phyloP scores from a whole-genome alignment of 1,140 invertebrate species.

The Microplitis mediator region DNA sequence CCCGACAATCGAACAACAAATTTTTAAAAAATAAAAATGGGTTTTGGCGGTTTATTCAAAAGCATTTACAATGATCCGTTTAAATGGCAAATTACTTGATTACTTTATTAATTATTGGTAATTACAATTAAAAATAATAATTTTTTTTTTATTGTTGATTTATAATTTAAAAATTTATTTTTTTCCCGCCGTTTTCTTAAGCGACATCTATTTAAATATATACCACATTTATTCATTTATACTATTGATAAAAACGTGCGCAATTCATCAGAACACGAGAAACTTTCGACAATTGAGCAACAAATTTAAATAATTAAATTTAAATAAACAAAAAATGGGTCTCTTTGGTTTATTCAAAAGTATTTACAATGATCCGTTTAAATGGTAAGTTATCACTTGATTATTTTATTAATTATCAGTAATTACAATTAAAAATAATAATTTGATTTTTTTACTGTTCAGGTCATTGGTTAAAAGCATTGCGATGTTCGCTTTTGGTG shows the following conservation, averaged over 20 bases:
- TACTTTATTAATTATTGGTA: not conserved
- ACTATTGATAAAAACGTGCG: too few relatives aligned
- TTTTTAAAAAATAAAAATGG: conserved; percentile 2
- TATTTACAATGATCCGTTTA: conserved; percentile 62
- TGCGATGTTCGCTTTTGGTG: conserved; percentile 67
- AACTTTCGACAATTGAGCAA: too few relatives aligned
- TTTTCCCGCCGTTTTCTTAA: too few relatives aligned
- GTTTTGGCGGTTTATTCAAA: conserved; percentile 47
- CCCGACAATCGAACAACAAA: not conserved
- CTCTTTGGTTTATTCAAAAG: conserved; percentile 49
- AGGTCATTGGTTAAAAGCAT: conserved; percentile 72
- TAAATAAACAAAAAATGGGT: conserved; percentile 7
- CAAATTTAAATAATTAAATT: not conserved
- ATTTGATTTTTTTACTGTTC: conserved; percentile 39
- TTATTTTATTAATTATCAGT: not conserved
- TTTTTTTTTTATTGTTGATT: not conserved
- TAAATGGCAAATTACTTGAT: conserved; percentile 55
- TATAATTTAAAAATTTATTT: too few relatives aligned
- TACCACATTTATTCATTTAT: too few relatives aligned
- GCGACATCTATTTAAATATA: too few relatives aligned
- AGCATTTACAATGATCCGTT: conserved; percentile 62
- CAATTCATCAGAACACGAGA: too few relatives aligned
- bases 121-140: not conserved
- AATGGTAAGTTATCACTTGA: conserved; percentile 53
- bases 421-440: not conserved